Evolutionary conservation across 2,888 invertebrate genomes (phyloP).

Genomic region (Gonocerus acuteangulatus): DNA sequence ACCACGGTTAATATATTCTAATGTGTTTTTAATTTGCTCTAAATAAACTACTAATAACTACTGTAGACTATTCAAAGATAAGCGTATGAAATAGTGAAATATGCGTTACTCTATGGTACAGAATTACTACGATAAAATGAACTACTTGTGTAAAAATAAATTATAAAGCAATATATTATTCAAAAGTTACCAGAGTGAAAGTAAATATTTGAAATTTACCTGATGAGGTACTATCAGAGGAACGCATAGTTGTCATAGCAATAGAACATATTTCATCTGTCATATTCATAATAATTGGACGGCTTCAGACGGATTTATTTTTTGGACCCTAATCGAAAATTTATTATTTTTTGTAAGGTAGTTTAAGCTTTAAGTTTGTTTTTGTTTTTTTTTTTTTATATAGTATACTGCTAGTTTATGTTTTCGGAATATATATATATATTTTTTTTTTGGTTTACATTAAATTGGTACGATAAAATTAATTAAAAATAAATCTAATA

Average conservation of each 20-base stretch:
- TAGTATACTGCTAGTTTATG: neutral
- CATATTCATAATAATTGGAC: slow-evolving; percentile 33
- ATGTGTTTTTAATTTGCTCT: too few relatives aligned
- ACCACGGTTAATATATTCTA: too few relatives aligned
- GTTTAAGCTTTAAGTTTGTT: neutral
- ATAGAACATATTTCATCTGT: slow-evolving; percentile 61
- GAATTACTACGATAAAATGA: too few relatives aligned
- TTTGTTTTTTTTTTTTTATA: neutral
- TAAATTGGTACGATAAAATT: neutral
- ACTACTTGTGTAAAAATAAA: too few relatives aligned
- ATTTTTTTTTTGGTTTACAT: neutral
- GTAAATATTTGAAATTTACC: slow-evolving; percentile 32
- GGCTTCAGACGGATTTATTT: slow-evolving; percentile 33
- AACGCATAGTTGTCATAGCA: slow-evolving; percentile 66
- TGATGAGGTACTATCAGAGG: slow-evolving; percentile 55
- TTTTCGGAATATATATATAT: neutral
- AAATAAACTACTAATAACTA: too few relatives aligned
- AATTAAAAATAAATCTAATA: neutral
- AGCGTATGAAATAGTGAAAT: too few relatives aligned
- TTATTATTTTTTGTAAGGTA: neutral
- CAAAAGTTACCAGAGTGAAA: too few relatives aligned
- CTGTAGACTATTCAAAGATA: too few relatives aligned
- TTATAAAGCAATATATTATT: neutral
- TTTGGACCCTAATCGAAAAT: slow-evolving; percentile 31
- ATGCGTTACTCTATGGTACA: too few relatives aligned